Conservation (phyloP, 1,140 invertebrate genomes). For the Choristoneura fumiferana region DNA sequence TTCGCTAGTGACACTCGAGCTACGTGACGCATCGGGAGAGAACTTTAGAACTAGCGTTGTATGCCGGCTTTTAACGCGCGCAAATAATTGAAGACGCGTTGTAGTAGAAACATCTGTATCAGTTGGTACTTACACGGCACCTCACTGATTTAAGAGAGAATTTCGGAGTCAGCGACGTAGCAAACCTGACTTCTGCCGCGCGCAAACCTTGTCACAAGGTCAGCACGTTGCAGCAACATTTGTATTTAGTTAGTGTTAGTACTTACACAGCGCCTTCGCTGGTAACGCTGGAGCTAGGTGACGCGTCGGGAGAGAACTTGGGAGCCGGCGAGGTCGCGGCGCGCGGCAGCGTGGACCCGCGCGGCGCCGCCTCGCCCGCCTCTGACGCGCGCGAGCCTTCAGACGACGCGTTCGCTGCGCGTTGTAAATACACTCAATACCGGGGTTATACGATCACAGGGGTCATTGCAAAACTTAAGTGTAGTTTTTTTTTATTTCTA, state of each 20-base stretch:
- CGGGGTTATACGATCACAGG: slow-evolving; percentile 8
- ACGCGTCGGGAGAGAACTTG: slow-evolving; percentile 67
- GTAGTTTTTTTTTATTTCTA: too few species aligned
- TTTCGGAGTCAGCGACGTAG: too few species aligned
- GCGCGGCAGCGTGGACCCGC: slow-evolving; percentile 79
- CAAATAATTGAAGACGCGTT: neutral
- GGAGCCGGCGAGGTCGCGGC: slow-evolving; percentile 59
- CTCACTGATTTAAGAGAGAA: too few species aligned
- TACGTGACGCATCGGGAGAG: slow-evolving; percentile 49
- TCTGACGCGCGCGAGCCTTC: slow-evolving; percentile 74
- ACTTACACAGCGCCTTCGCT: slow-evolving; percentile 78
- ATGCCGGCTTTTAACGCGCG: too few species aligned
- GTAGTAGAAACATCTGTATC: too few species aligned
- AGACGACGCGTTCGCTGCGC: slow-evolving; percentile 72
- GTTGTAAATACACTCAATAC: slow-evolving; percentile 73
- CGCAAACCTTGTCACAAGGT: too few species aligned
- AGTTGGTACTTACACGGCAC: too few species aligned
- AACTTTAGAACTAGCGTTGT: neutral
- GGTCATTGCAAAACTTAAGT: too few species aligned
- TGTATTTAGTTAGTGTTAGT: too few species aligned
- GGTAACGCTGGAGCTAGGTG: slow-evolving; percentile 76
- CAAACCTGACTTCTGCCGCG: too few species aligned
- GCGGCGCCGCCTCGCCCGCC: slow-evolving; percentile 75
- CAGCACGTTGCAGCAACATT: too few species aligned
- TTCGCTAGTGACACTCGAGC: slow-evolving; percentile 28